Evolutionary conservation across 92 coral and sea anemone species (phyloP).

Genomic region (Heliopora coerulea): DNA sequence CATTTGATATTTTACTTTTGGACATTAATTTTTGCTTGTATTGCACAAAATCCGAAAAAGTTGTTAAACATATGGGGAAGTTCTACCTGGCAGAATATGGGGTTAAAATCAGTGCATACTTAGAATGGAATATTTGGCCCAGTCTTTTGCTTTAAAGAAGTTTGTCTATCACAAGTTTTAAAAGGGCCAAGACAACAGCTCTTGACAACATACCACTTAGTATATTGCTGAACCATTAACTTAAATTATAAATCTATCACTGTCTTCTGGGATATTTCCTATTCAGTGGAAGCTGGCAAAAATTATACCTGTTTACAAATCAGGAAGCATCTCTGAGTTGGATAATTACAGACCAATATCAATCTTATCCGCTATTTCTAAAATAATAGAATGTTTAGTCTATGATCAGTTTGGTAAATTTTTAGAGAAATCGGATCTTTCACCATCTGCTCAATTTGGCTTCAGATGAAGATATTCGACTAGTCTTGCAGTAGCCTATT

Average conservation of each 20-base stretch:
- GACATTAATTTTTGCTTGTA: not conserved
- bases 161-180: not conserved
- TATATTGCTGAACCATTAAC: constrained; percentile 5
- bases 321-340: not conserved
- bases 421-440: not conserved
- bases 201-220: constrained; percentile 3
- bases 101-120: no score
- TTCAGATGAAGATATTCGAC: constrained; percentile 6
- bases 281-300: not conserved
- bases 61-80: not conserved
- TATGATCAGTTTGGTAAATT: not conserved
- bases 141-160: not conserved
- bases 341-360: constrained; percentile 21
- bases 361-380: constrained; percentile 3
- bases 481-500: constrained; percentile 7
- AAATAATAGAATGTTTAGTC: not conserved
- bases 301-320: constrained; percentile 9
- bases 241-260: constrained; percentile 5
- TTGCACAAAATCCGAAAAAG: constrained; percentile 13
- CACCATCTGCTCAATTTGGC: not conserved
- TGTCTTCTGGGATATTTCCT: constrained; percentile 16
- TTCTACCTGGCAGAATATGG: not conserved
- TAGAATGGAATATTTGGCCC: not conserved
- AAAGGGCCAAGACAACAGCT: not conserved
- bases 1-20: not conserved